Percentiles rank a stretch among this genome's conserved stretches.
phyloP scores from a whole-genome alignment of 2,888 invertebrate genomes.

The Coleophora flavipennella region DNA sequence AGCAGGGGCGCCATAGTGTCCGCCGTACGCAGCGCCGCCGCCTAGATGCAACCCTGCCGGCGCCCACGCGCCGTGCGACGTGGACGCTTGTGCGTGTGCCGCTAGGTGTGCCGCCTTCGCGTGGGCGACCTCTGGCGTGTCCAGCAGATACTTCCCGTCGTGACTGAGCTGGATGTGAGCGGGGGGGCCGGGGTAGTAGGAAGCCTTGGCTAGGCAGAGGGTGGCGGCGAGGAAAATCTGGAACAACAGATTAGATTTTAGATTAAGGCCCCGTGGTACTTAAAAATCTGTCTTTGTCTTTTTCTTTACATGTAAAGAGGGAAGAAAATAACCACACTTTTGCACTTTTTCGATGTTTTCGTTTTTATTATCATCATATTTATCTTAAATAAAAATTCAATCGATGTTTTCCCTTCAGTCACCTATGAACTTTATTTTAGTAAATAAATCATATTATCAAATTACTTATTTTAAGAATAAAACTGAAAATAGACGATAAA shows the following conservation, averaged over 20 bases:
- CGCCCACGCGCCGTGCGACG: conserved; percentile 62
- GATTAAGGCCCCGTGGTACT: too few species aligned
- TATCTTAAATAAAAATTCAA: too few species aligned
- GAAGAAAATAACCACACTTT: too few species aligned
- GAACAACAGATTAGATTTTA: conserved; percentile 6
- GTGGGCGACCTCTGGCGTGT: conserved; percentile 69
- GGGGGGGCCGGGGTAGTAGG: conserved; percentile 65
- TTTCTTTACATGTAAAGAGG: too few species aligned
- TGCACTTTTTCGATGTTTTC: too few species aligned
- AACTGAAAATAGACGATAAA: too few species aligned
- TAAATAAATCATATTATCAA: too few species aligned
- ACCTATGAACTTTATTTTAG: too few species aligned
- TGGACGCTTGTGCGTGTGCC: conserved; percentile 61
- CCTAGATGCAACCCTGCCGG: conserved; percentile 35
- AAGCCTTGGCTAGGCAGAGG: conserved; percentile 67
- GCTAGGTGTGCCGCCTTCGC: conserved; percentile 63
- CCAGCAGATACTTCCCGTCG: conserved; percentile 69
- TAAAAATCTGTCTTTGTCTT: too few species aligned
- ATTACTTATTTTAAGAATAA: too few species aligned
- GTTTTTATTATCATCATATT: too few species aligned
- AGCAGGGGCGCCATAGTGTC: conserved; percentile 58
- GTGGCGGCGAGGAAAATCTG: conserved; percentile 64
- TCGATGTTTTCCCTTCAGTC: too few species aligned
- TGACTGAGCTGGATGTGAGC: conserved; percentile 60
- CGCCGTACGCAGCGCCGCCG: conserved; percentile 37